Conservation (phyloP, 2,113 vertebrate genomes). For the Gavia stellata region DNA sequence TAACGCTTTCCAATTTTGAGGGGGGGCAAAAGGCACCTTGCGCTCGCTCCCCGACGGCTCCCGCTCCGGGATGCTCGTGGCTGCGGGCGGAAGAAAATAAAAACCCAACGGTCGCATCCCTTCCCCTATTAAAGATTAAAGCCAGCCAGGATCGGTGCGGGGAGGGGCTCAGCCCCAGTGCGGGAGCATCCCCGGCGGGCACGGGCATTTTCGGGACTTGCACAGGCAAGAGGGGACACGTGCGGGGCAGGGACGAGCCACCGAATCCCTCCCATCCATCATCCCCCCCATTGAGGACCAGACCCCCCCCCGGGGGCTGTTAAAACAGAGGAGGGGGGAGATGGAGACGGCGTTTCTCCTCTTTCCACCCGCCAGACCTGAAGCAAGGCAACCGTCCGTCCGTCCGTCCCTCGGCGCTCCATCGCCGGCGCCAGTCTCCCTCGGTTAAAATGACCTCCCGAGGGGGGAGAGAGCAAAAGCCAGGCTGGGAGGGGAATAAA, state of each 20-base stretch:
- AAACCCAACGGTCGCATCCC: accelerated
- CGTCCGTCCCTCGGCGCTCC: background rate
- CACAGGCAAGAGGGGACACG: background rate
- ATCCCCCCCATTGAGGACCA: background rate
- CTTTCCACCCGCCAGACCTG: background rate
- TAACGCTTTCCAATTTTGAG: background rate
- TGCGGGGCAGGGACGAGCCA: background rate
- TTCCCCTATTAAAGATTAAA: background rate
- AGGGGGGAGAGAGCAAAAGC: background rate
- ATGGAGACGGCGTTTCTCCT: background rate
- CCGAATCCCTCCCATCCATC: background rate
- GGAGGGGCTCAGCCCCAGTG: background rate
- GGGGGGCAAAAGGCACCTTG: background rate
- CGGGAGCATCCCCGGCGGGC: background rate
- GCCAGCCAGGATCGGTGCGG: background rate
- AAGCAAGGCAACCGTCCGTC: background rate
- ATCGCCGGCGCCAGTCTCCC: background rate
- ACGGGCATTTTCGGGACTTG: accelerated
- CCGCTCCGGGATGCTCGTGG: accelerated
- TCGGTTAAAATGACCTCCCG: background rate
- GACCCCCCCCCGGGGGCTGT: background rate
- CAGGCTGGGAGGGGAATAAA: slow-evolving; percentile 27
- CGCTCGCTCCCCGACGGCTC: accelerated
- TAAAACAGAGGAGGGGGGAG: background rate
- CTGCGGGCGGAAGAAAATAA: background rate